A percentile compares a stretch with the other conserved stretches of the same genome.
These are phyloP conservation scores for Serrognathus titanus DNA, from an alignment of 2,888 invertebrate species.

Conservation along the genomic window DNA sequence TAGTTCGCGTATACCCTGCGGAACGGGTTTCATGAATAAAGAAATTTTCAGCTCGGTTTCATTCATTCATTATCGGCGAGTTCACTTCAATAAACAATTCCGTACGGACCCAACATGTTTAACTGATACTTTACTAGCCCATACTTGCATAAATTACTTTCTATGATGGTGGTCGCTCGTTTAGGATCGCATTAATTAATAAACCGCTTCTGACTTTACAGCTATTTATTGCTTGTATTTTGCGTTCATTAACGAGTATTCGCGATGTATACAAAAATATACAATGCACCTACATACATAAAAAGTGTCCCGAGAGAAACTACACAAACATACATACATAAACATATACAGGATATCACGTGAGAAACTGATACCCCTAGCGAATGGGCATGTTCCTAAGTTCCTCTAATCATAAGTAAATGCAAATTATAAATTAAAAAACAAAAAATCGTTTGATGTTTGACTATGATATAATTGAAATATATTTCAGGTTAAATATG, in stretches of 20 bases:
- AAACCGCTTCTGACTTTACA: not conserved
- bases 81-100: slow-evolving; percentile 4
- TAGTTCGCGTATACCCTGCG: too few relatives aligned
- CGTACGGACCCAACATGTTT: slow-evolving; percentile 4
- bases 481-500: too few relatives aligned
- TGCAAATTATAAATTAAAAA: too few relatives aligned
- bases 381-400: too few relatives aligned
- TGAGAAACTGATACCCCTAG: too few relatives aligned
- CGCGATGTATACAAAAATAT: not conserved
- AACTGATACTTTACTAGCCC: slow-evolving; percentile 9
- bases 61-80: not conserved
- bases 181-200: not conserved
- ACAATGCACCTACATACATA: not conserved
- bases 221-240: not conserved
- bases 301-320: too few relatives aligned
- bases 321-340: too few relatives aligned
- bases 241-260: not conserved
- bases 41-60: not conserved
- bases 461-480: too few relatives aligned
- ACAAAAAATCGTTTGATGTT: too few relatives aligned
- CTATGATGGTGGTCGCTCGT: slow-evolving; percentile 12
- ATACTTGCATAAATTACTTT: slow-evolving; percentile 13
- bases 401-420: too few relatives aligned
- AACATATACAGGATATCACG: too few relatives aligned
- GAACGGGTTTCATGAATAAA: not conserved